These are phyloP conservation scores for Cichlasoma orientale DNA, from an alignment of 2,797 vertebrate genomes.

Conservation along the genomic window DNA sequence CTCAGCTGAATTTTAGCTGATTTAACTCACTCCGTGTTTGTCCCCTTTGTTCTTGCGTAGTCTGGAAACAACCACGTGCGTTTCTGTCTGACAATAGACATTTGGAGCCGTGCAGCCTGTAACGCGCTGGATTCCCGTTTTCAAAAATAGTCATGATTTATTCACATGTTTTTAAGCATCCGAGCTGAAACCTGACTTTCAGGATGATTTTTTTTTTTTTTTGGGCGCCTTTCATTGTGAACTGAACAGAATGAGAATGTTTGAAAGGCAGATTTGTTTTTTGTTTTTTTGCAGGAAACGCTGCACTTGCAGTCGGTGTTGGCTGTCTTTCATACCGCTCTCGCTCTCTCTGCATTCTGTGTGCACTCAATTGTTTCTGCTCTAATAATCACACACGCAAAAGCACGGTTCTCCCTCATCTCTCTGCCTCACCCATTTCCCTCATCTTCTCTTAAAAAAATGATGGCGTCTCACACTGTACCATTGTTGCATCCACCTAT, in stretches of 20 bases:
- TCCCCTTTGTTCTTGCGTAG: constrained; percentile 42
- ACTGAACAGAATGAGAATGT: neutral
- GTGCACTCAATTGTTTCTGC: constrained; percentile 74
- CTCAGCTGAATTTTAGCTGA: constrained; percentile 21
- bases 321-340: constrained; percentile 28
- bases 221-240: neutral
- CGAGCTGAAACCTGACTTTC: neutral
- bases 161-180: neutral
- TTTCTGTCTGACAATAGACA: constrained; percentile 32
- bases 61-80: constrained; percentile 42
- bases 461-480: neutral
- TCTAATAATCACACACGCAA: constrained; percentile 76
- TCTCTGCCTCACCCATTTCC: constrained; percentile 29
- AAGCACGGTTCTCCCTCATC: constrained; percentile 27
- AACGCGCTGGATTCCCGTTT: constrained; percentile 1
- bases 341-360: constrained; percentile 52
- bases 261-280: neutral
- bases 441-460: constrained; percentile 3
- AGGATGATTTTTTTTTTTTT: neutral
- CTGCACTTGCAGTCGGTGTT: neutral
- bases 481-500: neutral
- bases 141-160: neutral
- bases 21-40: constrained; percentile 20
- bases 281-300: constrained; percentile 5
- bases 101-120: neutral